Evolutionary conservation across 92 coral and sea anemone genomes (phyloP).

Genomic region (Parazoanthus atlanticus): DNA sequence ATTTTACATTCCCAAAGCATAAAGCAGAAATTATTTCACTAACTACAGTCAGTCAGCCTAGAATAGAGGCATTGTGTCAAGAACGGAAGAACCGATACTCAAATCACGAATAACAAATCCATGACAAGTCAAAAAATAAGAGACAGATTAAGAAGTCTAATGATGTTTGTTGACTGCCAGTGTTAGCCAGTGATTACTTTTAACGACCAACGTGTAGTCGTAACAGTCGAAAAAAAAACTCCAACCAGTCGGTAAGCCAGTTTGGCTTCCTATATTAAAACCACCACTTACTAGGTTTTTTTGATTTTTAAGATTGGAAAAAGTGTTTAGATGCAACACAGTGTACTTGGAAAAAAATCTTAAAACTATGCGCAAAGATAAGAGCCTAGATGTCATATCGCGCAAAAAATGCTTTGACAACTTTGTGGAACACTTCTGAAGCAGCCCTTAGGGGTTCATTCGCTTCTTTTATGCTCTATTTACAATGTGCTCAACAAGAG

Average conservation of each 20-base stretch:
- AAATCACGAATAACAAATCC: background rate
- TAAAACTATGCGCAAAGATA: background rate
- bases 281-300: background rate
- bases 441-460: background rate
- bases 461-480: background rate
- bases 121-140: background rate
- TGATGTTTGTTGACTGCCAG: background rate
- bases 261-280: background rate
- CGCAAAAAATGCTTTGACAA: background rate
- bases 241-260: background rate
- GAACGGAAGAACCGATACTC: background rate
- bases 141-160: background rate
- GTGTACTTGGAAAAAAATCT: background rate
- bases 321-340: background rate
- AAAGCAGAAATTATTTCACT: background rate
- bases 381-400: background rate
- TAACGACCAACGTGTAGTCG: background rate
- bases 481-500: constrained; percentile 1
- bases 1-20: background rate
- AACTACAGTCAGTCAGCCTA: background rate
- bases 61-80: background rate
- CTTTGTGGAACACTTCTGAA: background rate
- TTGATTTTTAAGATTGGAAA: background rate
- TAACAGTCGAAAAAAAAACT: no score
- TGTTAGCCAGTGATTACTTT: background rate